Base-by-base conservation (phyloP, 1,140 invertebrate genomes). In the Steinernema feltiae region DNA sequence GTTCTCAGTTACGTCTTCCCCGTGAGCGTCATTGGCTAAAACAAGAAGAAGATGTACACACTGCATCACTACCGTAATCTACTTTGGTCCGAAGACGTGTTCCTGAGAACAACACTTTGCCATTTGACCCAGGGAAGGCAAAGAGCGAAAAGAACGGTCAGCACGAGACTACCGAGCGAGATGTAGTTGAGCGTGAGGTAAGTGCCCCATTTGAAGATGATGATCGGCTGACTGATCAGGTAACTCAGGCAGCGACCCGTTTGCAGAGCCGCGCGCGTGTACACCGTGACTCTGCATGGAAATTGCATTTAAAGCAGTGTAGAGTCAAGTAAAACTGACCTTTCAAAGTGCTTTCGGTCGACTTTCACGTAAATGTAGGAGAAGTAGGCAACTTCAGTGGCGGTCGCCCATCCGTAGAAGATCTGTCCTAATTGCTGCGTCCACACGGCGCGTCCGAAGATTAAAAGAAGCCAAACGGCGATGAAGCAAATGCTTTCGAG, bases 341-440 rank as follows among this genome's bases (percentile, higher is more conserved):
- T 21, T 70, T 73, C 91, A 84, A 92, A 94, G 80, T 91, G 90
- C 29, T 90, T 87, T 78, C 89, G 90, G 75, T 91, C 90, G 48
- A 95, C 93, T 89, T 94, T 93, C 17, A 93, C 93, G 88, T 95
- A 97, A 78, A 96, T 94, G 82, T 96, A 97, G 0, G 93, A 94
- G 80, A 91, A 93, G 87, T 95, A 96, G 0, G 93, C 94, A 0
- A 96, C 91, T 88, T 97, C 94, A 2, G 93, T 91, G 0, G 94
- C 93, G 84, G 92, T 91, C 7, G 83, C 82, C 48, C 48, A 80
- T 69, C 84, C 84, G 41, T 82, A 84, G 17, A 84, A 32, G 24
- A 81, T 72, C 75, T 83, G 76, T 1, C 73, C 48, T 1, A 85
- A 21, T 74, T 84, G 82, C 70, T 86, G 88, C 30, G 48, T 79